Evolutionary conservation across 2,113 vertebrate species (phyloP), one percentile per base, ranked within the genome.

Genomic region (Theristicus caerulescens): DNA sequence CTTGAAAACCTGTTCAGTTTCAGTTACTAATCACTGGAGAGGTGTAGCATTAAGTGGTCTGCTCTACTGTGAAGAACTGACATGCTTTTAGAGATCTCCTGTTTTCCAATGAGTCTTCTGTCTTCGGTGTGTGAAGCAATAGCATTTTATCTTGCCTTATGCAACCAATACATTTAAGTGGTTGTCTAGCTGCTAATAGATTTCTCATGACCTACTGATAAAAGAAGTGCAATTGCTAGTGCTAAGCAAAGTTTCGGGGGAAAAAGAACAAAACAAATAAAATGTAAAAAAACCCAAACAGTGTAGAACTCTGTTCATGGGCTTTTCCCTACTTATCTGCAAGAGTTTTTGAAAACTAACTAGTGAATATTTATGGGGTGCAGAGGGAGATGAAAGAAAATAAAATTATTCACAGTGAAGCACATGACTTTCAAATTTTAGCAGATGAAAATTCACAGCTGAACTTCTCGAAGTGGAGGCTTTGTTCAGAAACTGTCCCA

Each of bases 381-480:
- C 18, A 65, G 88, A 86, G 26, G 51, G 38, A 82, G 88, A 78
- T 72, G 83, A 92, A 92, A 96, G 27, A 61, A 91, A 95, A 91
- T 7, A 82, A 94, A 84, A 85, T 61, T 93, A 96, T 96, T 95
- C 92, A 86, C 34, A 92, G 90, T 40, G 90, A 96, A 96, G 16
- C 26, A 73, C 32, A 92, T 49, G 80, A 96, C 90, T 91, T 96
- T 96, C 44, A 89, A 25, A 90, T 93, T 81, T 86, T 32, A 89
- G 62, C 72, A 93, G 82, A 74, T 65, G 80, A 94, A 91, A 94
- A 96, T 91, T 93, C 69, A 79, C 88, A 95, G 61, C 59, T 83
- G 52, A 93, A 58, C 86, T 96, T 82, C 87, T 93, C 83, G 69
- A 94, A 86, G 38, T 79, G 34, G 24, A 92, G 19, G 24, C 24